phyloP scores from a whole-genome alignment of 2,888 invertebrate species.

The Tipula vernalis region DNA sequence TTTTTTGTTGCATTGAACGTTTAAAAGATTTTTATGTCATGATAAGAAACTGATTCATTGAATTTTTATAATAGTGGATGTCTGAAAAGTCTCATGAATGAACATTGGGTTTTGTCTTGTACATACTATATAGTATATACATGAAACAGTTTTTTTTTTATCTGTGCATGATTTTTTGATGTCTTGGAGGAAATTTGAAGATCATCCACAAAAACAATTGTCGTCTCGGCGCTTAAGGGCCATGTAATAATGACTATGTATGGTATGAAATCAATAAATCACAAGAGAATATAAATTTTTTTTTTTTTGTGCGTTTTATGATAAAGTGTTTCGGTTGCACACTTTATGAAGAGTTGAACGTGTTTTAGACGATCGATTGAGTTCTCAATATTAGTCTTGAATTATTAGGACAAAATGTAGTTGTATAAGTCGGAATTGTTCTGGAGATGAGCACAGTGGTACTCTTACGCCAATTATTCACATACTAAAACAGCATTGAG shows the following conservation, averaged over 20 bases:
- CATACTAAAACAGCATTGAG: no score
- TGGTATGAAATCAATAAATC: background rate
- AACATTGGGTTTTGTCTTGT: background rate
- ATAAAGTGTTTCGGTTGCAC: background rate
- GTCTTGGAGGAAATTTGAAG: background rate
- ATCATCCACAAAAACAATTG: background rate
- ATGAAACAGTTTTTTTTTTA: background rate
- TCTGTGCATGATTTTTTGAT: background rate
- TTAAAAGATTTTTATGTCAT: background rate
- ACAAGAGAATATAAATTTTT: background rate
- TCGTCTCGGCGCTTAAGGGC: background rate
- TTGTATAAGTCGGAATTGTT: no score
- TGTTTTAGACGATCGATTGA: background rate
- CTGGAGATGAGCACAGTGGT: no score
- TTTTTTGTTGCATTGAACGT: conserved; percentile 6
- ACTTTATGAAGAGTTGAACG: background rate
- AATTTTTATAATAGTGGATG: conserved; percentile 6
- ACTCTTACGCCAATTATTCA: no score
- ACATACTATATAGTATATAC: background rate
- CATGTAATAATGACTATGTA: background rate
- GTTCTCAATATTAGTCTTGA: background rate
- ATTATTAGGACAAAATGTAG: no score
- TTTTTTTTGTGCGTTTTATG: background rate
- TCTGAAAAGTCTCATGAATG: conserved; percentile 5
- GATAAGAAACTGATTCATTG: conserved; percentile 10